Percentiles rank a stretch among this genome's conserved stretches.
These are phyloP conservation scores for Mohoua ochrocephala DNA, from an alignment of 2,113 vertebrate genomes.

Conservation along the genomic window DNA sequence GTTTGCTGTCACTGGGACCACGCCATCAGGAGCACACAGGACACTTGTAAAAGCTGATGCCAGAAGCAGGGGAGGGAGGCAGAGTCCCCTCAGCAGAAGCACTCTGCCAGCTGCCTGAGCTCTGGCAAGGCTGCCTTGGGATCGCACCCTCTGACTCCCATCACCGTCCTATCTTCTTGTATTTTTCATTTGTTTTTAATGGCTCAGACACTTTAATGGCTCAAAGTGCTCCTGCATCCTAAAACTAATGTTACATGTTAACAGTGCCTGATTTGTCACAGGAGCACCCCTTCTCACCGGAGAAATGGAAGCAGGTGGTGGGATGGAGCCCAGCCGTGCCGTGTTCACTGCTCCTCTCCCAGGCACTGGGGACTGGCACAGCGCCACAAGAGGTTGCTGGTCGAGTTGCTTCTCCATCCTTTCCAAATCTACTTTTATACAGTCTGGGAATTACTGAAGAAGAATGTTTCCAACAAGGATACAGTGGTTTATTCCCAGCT, in stretches of 20 bases:
- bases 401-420: background rate
- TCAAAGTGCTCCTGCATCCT: background rate
- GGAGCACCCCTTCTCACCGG: background rate
- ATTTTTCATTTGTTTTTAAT: background rate
- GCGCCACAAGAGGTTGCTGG: background rate
- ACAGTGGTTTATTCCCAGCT: background rate
- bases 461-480: background rate
- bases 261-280: background rate
- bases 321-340: rapidly evolving
- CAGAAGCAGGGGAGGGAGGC: background rate
- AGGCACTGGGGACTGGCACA: background rate
- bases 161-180: rapidly evolving
- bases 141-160: background rate
- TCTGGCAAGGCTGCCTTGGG: background rate
- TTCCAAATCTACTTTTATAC: background rate
- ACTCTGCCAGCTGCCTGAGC: background rate
- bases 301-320: background rate
- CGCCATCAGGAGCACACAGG: background rate
- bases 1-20: background rate
- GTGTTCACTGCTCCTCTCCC: background rate
- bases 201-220: background rate
- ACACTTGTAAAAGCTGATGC: background rate
- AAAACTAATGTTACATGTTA: background rate
- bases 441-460: background rate
- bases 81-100: background rate